phyloP scores from a whole-genome alignment of 1,140 invertebrate genomes.

The Drosophila santomea region DNA sequence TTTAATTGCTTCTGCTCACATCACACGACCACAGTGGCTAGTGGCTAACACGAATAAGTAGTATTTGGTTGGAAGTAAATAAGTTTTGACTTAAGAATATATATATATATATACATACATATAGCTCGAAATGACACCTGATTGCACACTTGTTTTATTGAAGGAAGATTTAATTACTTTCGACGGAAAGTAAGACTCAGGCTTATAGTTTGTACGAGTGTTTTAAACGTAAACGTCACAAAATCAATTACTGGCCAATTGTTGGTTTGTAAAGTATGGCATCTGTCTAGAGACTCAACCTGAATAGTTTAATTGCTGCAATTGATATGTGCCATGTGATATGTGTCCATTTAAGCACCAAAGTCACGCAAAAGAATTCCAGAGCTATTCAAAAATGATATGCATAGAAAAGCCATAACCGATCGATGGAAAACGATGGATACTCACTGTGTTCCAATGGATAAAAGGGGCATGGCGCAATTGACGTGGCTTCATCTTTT shows the following conservation, averaged over 20 bases:
- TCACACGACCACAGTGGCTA: conserved; percentile 41
- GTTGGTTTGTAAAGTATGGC: no score
- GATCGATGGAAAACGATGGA: background rate
- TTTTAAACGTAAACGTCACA: no score
- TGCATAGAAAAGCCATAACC: background rate
- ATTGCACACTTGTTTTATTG: no score
- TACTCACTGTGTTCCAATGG: conserved; percentile 10
- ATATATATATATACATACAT: no score
- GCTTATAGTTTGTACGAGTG: no score
- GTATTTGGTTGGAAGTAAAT: background rate
- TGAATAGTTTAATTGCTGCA: background rate
- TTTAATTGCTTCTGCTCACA: conserved; percentile 78
- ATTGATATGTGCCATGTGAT: background rate
- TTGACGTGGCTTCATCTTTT: conserved; percentile 6
- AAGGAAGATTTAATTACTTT: no score
- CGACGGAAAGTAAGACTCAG: background rate
- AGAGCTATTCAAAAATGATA: background rate
- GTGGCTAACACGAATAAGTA: background rate
- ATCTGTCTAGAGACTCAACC: background rate
- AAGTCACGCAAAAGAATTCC: background rate
- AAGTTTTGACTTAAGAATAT: no score
- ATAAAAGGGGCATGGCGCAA: conserved; percentile 20
- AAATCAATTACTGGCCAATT: no score
- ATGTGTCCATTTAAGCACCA: background rate
- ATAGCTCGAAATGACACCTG: no score